These are phyloP conservation scores for Rutpela maculata DNA, from an alignment of 2,888 invertebrate genomes.

Conservation along the genomic window DNA sequence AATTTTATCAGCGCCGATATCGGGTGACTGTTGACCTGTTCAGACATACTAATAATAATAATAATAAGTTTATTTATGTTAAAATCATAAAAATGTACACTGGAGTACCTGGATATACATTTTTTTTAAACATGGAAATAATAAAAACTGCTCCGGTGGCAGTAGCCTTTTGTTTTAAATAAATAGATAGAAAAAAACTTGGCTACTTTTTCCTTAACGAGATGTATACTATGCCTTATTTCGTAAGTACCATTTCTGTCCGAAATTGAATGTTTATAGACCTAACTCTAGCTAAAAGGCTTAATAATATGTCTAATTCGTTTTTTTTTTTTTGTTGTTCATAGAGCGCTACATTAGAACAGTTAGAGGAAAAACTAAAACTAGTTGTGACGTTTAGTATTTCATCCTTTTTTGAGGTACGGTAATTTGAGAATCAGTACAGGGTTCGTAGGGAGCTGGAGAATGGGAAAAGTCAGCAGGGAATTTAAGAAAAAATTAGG, in stretches of 20 bases:
- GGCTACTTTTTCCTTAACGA: slow-evolving; percentile 45
- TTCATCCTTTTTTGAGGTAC: neutral
- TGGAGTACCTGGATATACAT: too few relatives aligned
- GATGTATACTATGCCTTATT: slow-evolving; percentile 21
- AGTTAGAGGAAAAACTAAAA: neutral
- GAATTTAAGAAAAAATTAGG: neutral
- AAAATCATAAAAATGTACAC: too few relatives aligned
- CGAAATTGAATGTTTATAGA: neutral
- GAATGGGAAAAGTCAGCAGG: too few relatives aligned
- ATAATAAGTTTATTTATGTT: too few relatives aligned
- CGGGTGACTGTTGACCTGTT: too few relatives aligned
- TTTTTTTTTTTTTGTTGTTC: neutral
- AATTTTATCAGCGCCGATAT: too few relatives aligned
- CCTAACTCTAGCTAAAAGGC: neutral
- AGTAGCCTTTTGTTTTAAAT: too few relatives aligned
- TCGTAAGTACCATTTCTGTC: slow-evolving; percentile 22
- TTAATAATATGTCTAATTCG: neutral
- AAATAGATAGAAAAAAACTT: too few relatives aligned
- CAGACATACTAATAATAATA: too few relatives aligned
- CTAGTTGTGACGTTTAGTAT: slow-evolving; percentile 7
- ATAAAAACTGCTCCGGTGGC: too few relatives aligned
- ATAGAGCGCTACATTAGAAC: neutral
- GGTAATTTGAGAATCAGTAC: neutral
- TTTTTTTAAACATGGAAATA: too few relatives aligned
- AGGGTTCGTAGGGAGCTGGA: neutral